Evolutionary conservation across 2,797 vertebrate species (phyloP), one percentile per base, ranked within the genome.

Genomic region (Dipus sagitta): DNA sequence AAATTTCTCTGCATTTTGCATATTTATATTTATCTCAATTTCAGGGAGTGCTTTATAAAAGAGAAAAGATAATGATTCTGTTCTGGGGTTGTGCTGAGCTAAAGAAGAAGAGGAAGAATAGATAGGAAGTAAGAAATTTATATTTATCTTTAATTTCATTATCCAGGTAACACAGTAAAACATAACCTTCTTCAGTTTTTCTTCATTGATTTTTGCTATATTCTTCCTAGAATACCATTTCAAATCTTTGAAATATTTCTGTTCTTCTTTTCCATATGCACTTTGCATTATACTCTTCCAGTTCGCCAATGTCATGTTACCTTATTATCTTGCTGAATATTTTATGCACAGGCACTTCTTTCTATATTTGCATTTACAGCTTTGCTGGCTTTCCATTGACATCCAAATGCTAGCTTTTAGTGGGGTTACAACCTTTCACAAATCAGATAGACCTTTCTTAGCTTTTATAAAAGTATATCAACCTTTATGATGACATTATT

Each of bases 301-400:
- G 47, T 58, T 92, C 67, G 72, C 92, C 94, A 88, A 77, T 94
- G 96, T 28, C 34, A 18, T 72, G 30, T 67, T 93, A 93, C 32
- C 42, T 47, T 96, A 86, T 93, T 94, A 96, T 93, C 95, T 86
- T 65, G 78, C 32, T 88, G 94, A 91, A 93, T 83, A 96, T 42
- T 90, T 93, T 14, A 81, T 82, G 76, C 60, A 65, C 92, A 38
- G 23, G 54, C 60, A 14, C 60, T 94, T 97, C 75, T 91, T 77
- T 80, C 76, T 76, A 0, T 60, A 71, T 94, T 78, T 74, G 42
- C 88, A 92, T 96, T 93, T 79, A 77, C n/a, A 86, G 9, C 28
- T 32, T 60, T 21, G 30, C n/a, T 47, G 54, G 9, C 52, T 94
- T 80, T 84, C 58, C 47, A 3, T 1, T 89, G 47, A 83, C 62